phyloP scores from a whole-genome alignment of 2,113 vertebrate genomes.

The Plotosus lineatus region DNA sequence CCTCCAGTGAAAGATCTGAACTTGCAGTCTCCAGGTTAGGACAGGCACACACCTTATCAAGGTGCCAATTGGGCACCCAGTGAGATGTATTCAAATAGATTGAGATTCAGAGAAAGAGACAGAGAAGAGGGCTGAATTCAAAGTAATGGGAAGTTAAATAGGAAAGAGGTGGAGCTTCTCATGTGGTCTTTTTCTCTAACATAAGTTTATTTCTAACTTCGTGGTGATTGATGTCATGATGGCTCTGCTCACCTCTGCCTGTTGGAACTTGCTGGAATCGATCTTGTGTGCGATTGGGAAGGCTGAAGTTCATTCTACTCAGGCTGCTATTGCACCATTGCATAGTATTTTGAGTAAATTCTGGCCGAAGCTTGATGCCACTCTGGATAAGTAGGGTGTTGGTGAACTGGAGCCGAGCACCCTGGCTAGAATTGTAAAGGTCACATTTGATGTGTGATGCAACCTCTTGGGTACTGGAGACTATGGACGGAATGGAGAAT shows the following conservation, averaged over 20 bases:
- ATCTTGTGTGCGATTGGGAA: slow-evolving; percentile 57
- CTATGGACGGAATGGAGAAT: slow-evolving; percentile 59
- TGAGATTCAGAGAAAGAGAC: neutral
- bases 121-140: no score
- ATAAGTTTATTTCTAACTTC: neutral
- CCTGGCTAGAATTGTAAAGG: slow-evolving; percentile 63
- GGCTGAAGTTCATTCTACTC: slow-evolving; percentile 72
- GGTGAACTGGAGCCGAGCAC: slow-evolving; percentile 68
- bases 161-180: neutral
- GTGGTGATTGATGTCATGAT: neutral
- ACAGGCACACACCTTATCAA: no score
- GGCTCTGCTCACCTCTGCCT: slow-evolving; percentile 60
- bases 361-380: slow-evolving; percentile 63
- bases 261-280: slow-evolving; percentile 54
- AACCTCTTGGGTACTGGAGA: slow-evolving; percentile 72
- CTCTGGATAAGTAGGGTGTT: slow-evolving; percentile 77
- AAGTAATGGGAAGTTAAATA: neutral
- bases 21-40: no score
- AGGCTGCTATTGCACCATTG: slow-evolving; percentile 80
- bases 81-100: no score
- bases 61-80: no score
- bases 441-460: slow-evolving; percentile 57
- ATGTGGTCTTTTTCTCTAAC: neutral
- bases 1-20: no score
- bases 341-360: slow-evolving; percentile 66